Evolutionary conservation across 1,140 invertebrate genomes (phyloP).

Genomic region (Lasaia peninsularis): DNA sequence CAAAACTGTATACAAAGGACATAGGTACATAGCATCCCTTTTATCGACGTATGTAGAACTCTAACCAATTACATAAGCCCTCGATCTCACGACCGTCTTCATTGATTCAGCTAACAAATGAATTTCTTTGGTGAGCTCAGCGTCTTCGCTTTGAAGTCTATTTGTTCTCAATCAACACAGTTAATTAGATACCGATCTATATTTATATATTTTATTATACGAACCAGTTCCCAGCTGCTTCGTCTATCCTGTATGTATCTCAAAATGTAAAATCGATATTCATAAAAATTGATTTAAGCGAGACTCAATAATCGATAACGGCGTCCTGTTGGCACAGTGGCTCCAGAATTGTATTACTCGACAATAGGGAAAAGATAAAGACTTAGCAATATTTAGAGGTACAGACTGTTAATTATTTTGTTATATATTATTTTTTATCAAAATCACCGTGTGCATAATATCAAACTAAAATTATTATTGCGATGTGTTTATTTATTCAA

Average conservation of each 20-base stretch:
- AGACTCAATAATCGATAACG: not conserved
- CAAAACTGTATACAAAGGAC: conserved; percentile 5
- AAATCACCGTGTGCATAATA: no score
- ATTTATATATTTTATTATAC: conserved; percentile 23
- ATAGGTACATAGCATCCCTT: not conserved
- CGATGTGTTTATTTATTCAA: no score
- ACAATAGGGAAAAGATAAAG: not conserved
- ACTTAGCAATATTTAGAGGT: not conserved
- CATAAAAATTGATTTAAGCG: not conserved
- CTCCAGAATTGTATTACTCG: conserved; percentile 34
- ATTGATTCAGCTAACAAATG: conserved; percentile 59
- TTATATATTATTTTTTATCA: no score
- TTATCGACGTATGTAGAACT: conserved; percentile 10
- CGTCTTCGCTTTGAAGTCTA: conserved; percentile 49
- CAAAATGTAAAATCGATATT: not conserved
- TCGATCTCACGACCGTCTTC: conserved; percentile 32
- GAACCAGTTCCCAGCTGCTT: conserved; percentile 10
- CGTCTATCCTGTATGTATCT: not conserved
- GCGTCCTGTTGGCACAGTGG: conserved; percentile 38
- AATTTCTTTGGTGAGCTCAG: conserved; percentile 44
- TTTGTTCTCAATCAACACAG: conserved; percentile 40
- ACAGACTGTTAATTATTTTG: not conserved
- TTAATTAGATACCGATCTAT: conserved; percentile 37
- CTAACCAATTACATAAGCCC: conserved; percentile 25
- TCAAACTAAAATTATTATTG: no score